Conservation (phyloP, 2,888 invertebrate species). For the Ceramica pisi region DNA sequence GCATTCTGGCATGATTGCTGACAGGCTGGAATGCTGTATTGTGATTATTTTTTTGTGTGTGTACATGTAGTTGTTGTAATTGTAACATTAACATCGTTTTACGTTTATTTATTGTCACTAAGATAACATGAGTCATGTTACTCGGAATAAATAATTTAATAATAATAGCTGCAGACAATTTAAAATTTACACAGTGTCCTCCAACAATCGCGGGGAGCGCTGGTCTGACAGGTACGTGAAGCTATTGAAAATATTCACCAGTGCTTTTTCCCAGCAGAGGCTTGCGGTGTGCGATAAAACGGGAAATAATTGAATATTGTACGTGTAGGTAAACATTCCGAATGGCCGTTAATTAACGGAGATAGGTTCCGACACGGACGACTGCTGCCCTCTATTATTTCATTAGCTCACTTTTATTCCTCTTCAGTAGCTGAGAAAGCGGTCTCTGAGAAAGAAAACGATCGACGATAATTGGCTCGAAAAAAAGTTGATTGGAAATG, state of each 20-base stretch:
- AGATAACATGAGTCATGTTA: too few species aligned
- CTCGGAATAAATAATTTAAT: too few species aligned
- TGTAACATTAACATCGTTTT: too few species aligned
- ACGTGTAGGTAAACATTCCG: constrained; percentile 56
- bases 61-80: too few species aligned
- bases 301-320: constrained; percentile 69
- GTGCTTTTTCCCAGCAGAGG: constrained; percentile 44
- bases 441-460: constrained; percentile 71
- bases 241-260: constrained; percentile 53
- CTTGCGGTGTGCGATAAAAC: constrained; percentile 65
- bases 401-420: constrained; percentile 81
- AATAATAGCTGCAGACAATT: constrained; percentile 18
- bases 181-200: constrained; percentile 61
- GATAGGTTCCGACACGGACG: constrained; percentile 64
- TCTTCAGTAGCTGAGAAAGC: constrained; percentile 68
- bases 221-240: constrained; percentile 45
- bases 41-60: too few species aligned
- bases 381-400: constrained; percentile 78
- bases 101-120: too few species aligned
- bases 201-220: constrained; percentile 46
- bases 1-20: too few species aligned
- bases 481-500: constrained; percentile 76
- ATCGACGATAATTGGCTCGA: constrained; percentile 80
- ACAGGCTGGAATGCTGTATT: too few species aligned
- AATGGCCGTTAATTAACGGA: constrained; percentile 71